These are phyloP conservation scores for Saccostrea glomerata DNA, from an alignment of 1,140 invertebrate genomes.

Conservation along the genomic window DNA sequence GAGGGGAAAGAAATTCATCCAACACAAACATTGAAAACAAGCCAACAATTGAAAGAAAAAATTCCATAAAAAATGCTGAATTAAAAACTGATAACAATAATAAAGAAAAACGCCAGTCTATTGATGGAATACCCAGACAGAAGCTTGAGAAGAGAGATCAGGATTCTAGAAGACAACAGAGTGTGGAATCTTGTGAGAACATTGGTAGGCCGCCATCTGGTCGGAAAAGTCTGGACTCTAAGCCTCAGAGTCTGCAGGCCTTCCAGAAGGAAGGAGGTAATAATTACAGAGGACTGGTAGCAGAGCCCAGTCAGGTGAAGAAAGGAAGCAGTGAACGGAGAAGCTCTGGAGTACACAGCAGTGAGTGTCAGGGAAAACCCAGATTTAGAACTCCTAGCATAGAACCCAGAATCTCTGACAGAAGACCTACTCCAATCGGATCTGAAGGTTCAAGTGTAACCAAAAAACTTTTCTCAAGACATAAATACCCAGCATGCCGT, in stretches of 20 bases:
- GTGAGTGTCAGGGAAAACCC: not conserved
- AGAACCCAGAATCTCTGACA: not conserved
- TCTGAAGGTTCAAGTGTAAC: not conserved
- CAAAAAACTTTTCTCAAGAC: not conserved
- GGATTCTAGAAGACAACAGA: not conserved
- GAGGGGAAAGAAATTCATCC: constrained; percentile 7
- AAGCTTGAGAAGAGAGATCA: not conserved
- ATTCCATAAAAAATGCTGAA: not conserved
- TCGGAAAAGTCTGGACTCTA: not conserved
- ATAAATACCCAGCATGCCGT: not conserved
- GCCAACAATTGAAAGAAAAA: not conserved
- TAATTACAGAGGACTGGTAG: not conserved
- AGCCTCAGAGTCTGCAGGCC: not conserved
- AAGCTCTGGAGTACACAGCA: not conserved
- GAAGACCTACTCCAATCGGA: not conserved
- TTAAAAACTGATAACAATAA: not conserved
- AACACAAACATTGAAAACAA: not conserved
- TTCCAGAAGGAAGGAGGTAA: not conserved
- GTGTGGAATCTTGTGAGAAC: not conserved
- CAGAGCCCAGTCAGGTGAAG: not conserved
- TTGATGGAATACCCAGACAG: not conserved
- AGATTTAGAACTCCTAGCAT: not conserved
- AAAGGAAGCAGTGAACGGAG: not conserved
- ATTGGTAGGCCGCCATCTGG: not conserved
- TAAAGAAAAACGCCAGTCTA: not conserved